Percentiles rank a stretch among this genome's conserved stretches.
These are phyloP conservation scores for Neomonachus schauinslandi DNA, from an alignment of 2,113 vertebrate species.

Conservation along the genomic window DNA sequence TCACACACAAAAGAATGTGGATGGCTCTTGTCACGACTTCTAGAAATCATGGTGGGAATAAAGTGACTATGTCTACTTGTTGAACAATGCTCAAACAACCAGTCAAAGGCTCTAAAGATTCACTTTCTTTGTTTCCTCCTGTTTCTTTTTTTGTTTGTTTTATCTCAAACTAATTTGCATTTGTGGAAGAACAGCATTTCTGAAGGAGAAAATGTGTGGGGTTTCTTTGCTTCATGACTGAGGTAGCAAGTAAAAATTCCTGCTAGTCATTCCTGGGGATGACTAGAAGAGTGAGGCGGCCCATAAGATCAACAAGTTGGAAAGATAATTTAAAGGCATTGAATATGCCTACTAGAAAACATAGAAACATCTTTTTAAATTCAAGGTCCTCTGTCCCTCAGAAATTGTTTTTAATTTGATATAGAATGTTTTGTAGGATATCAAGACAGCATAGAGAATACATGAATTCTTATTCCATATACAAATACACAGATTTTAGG, in stretches of 20 bases:
- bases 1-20: constrained; percentile 56
- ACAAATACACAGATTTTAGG: neutral
- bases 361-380: constrained; percentile 21
- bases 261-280: neutral
- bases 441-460: neutral
- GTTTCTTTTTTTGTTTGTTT: constrained; percentile 59
- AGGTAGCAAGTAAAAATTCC: neutral
- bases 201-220: constrained; percentile 58
- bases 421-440: neutral
- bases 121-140: constrained; percentile 49
- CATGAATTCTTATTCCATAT: neutral
- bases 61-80: constrained; percentile 36
- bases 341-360: neutral
- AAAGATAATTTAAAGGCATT: constrained; percentile 50
- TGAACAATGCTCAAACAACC: constrained; percentile 55
- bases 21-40: constrained; percentile 70
- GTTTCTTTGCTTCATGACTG: constrained; percentile 35
- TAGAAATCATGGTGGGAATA: constrained; percentile 70
- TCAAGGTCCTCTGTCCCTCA: neutral
- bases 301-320: neutral
- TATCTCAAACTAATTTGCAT: constrained; percentile 67
- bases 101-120: constrained; percentile 57
- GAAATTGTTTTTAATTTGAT: neutral
- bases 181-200: constrained; percentile 35
- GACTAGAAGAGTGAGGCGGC: constrained; percentile 6